phyloP scores from a whole-genome alignment of 1,140 invertebrate genomes.

The Meloidogyne chitwoodi region DNA sequence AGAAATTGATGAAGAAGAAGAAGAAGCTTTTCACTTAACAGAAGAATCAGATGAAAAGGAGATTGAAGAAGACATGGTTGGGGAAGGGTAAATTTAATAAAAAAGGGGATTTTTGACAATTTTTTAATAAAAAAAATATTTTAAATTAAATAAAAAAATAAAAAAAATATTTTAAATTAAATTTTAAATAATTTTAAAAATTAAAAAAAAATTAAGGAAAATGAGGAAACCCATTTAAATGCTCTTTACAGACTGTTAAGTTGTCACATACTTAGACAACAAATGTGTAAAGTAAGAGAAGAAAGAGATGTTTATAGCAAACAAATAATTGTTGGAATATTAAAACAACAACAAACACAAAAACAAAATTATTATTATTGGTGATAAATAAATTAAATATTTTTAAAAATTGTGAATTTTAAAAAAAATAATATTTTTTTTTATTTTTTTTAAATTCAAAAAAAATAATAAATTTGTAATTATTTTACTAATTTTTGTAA shows the following conservation, averaged over 20 bases:
- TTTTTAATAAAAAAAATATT: no score
- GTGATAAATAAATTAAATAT: not conserved
- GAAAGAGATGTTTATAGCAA: not conserved
- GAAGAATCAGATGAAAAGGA: not conserved
- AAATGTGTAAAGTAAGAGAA: constrained; percentile 27
- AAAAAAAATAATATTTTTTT: no score
- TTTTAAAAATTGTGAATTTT: not conserved
- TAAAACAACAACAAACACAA: not conserved
- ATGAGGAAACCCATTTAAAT: constrained; percentile 12
- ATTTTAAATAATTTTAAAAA: no score
- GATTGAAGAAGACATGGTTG: not conserved
- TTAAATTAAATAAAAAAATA: no score
- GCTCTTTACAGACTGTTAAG: constrained; percentile 5
- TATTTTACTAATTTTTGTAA: no score
- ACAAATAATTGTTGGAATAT: not conserved
- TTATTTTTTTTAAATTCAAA: no score
- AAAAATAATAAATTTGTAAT: no score
- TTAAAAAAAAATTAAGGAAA: not conserved
- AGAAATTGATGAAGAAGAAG: constrained; percentile 7
- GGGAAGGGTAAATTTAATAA: not conserved
- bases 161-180: no score
- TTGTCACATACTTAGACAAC: constrained; percentile 24
- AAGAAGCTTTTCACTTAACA: not conserved
- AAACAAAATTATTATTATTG: not conserved
- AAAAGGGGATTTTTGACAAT: no score